phyloP scores from a whole-genome alignment of 2,888 invertebrate genomes.

The Aphidius colemani region DNA sequence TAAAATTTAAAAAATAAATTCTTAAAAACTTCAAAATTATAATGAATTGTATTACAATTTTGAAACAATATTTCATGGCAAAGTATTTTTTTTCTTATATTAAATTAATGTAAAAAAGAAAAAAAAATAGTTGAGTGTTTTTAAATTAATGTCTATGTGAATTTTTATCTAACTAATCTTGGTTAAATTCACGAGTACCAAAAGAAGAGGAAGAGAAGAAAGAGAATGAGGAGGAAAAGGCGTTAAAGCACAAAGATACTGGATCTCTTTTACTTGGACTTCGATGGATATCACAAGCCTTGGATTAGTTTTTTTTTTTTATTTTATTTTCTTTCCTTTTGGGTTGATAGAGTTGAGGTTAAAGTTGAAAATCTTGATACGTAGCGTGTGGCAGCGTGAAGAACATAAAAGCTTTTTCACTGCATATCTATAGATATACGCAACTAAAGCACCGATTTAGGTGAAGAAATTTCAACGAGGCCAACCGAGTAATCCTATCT shows the following conservation, averaged over 20 bases:
- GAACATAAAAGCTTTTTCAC: conserved; percentile 33
- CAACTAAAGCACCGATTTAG: conserved; percentile 29
- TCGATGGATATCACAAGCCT: conserved; percentile 21
- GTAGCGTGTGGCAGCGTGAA: conserved; percentile 24
- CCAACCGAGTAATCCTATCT: no score
- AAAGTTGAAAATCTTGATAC: conserved; percentile 29
- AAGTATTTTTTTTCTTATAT: no score
- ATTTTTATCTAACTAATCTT: conserved; percentile 9
- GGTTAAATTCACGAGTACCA: conserved; percentile 13
- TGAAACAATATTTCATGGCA: no score
- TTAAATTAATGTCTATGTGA: not conserved
- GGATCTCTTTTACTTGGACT: conserved; percentile 24
- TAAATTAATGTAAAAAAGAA: no score
- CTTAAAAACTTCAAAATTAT: no score
- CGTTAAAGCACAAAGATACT: conserved; percentile 27
- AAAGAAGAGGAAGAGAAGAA: not conserved
- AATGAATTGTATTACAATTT: no score
- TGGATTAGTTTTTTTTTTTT: conserved; percentile 7
- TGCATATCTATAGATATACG: not conserved
- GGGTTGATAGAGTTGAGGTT: not conserved
- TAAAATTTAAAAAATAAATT: no score
- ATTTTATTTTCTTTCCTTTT: no score
- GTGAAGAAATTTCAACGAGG: no score
- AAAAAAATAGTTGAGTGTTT: no score
- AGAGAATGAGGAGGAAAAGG: conserved; percentile 21